Conservation (phyloP, 2,888 invertebrate species). For the Archips crataeganus region DNA sequence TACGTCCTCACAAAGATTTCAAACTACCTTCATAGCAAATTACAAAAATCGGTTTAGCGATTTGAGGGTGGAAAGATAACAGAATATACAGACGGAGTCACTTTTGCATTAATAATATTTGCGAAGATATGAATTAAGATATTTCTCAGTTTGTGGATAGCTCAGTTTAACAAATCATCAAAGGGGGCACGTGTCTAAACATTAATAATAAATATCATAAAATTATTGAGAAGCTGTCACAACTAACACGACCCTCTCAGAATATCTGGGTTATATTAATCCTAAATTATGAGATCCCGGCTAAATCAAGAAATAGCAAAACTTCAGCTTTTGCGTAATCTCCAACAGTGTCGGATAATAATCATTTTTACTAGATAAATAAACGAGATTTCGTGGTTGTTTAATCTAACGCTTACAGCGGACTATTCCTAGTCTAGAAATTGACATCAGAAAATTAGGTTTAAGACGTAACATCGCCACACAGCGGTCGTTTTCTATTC, state of each 20-base stretch:
- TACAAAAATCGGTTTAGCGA: no score
- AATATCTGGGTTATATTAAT: constrained; percentile 2
- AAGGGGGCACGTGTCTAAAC: not conserved
- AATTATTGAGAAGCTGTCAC: constrained; percentile 1
- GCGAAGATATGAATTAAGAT: no score
- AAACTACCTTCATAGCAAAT: no score
- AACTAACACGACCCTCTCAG: not conserved
- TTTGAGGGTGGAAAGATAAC: no score
- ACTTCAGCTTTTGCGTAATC: not conserved
- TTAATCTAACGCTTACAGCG: not conserved
- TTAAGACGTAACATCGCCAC: no score
- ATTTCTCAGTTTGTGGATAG: not conserved
- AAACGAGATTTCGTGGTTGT: not conserved
- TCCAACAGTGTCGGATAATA: not conserved
- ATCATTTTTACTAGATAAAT: not conserved
- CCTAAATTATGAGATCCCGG: not conserved
- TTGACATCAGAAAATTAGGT: no score
- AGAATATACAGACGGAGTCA: no score
- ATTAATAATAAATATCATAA: not conserved
- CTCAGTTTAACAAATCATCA: not conserved
- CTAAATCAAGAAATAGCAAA: not conserved
- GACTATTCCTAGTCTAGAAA: no score
- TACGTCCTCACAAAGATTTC: not conserved
- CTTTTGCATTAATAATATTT: no score
- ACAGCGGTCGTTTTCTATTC: no score